Evolutionary conservation across 1,140 invertebrate genomes (phyloP).

Genomic region (Medauroidea extradentata): DNA sequence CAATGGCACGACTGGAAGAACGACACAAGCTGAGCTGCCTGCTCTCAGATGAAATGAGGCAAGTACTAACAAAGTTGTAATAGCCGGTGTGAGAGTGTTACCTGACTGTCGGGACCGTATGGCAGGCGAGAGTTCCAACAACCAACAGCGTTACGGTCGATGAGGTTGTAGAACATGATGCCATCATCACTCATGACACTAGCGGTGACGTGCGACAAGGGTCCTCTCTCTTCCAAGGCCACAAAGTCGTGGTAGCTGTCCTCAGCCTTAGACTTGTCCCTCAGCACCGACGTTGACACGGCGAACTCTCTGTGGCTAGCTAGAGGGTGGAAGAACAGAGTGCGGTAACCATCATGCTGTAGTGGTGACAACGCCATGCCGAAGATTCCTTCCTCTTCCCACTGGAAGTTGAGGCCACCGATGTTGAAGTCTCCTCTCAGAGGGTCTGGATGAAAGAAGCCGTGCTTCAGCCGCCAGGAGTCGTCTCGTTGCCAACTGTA

Average conservation of each 20-base stretch:
- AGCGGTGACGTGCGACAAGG: slow-evolving; percentile 62
- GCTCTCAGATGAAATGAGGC: too few relatives aligned
- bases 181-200: slow-evolving; percentile 67
- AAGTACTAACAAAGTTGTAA: too few relatives aligned
- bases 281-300: slow-evolving; percentile 65
- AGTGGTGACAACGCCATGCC: slow-evolving; percentile 66
- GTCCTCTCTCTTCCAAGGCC: slow-evolving; percentile 56
- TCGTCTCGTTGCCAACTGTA: slow-evolving; percentile 70
- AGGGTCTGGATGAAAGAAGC: slow-evolving; percentile 74
- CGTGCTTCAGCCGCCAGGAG: slow-evolving; percentile 68
- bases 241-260: slow-evolving; percentile 69
- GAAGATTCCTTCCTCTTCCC: slow-evolving; percentile 75
- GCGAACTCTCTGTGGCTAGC: slow-evolving; percentile 71
- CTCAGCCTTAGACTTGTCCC: slow-evolving; percentile 24
- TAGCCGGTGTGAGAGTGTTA: too few relatives aligned
- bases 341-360: slow-evolving; percentile 58
- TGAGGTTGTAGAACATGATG: slow-evolving; percentile 68
- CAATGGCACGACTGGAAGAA: too few relatives aligned
- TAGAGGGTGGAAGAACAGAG: slow-evolving; percentile 70
- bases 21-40: too few relatives aligned
- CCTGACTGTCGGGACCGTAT: slow-evolving; percentile 48
- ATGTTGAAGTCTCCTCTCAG: slow-evolving; percentile 49
- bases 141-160: slow-evolving; percentile 74
- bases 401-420: slow-evolving; percentile 66
- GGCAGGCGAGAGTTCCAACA: slow-evolving; percentile 70